Evolutionary conservation across 2,113 vertebrate species (phyloP).

Genomic region (Corydoras maculifer): DNA sequence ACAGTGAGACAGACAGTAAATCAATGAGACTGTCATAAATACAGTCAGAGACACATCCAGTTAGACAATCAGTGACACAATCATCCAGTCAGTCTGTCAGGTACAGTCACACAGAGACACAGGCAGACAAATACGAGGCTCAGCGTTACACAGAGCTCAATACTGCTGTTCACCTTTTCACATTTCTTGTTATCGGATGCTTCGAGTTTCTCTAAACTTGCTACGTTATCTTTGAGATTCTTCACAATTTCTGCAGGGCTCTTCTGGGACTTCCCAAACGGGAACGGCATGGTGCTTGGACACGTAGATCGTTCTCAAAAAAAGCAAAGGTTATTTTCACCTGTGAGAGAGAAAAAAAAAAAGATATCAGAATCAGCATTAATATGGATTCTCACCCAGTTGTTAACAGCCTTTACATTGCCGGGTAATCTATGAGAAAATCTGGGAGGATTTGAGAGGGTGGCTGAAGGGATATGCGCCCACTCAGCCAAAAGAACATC

Average conservation of each 20-base stretch:
- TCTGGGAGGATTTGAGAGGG: no score
- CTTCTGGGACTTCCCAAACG: conserved; percentile 74
- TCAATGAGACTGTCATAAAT: no score
- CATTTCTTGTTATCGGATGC: conserved; percentile 67
- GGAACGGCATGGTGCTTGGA: conserved; percentile 67
- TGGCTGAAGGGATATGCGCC: no score
- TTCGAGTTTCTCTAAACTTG: conserved; percentile 68
- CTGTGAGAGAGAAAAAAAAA: conserved; percentile 6
- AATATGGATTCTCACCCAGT: no score
- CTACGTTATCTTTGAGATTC: conserved; percentile 69
- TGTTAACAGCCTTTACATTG: no score
- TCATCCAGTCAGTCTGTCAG: no score
- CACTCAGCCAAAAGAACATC: no score
- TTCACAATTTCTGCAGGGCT: conserved; percentile 72
- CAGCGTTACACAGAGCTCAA: neutral
- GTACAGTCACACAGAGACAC: no score
- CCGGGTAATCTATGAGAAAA: no score
- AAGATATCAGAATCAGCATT: neutral
- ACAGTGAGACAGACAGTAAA: no score
- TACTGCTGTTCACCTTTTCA: conserved; percentile 61
- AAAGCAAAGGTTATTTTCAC: conserved; percentile 13
- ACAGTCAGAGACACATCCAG: no score
- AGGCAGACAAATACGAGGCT: neutral
- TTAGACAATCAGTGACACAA: no score
- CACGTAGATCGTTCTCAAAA: conserved; percentile 3